phyloP scores from a whole-genome alignment of 2,888 invertebrate genomes.

The Myopa tessellatipennis region DNA sequence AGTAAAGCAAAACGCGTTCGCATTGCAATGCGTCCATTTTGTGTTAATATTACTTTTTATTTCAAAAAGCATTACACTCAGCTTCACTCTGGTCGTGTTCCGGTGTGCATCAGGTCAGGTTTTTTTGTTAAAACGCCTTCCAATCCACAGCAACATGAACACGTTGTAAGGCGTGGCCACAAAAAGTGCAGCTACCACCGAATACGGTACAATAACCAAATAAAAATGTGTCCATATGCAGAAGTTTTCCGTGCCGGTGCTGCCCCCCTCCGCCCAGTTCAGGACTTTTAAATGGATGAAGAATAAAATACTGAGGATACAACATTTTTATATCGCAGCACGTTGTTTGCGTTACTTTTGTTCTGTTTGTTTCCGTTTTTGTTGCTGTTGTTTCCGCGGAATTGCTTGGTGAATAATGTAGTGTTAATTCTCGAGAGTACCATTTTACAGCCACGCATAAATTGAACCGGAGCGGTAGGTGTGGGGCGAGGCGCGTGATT shows the following conservation, averaged over 20 bases:
- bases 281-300: slow-evolving; percentile 30
- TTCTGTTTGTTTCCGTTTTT: not conserved
- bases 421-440: slow-evolving; percentile 64
- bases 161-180: not conserved
- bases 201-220: not conserved
- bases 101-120: not conserved
- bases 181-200: not conserved
- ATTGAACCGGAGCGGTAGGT: not conserved
- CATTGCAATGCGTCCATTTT: not conserved
- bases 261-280: not conserved
- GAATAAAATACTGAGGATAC: slow-evolving; percentile 34
- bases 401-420: slow-evolving; percentile 63
- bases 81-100: not conserved
- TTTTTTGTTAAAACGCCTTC: not conserved
- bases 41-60: not conserved
- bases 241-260: not conserved
- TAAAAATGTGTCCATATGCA: not conserved
- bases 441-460: slow-evolving; percentile 38
- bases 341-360: not conserved
- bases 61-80: not conserved
- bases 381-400: slow-evolving; percentile 44
- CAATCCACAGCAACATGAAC: not conserved
- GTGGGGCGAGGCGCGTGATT: not conserved
- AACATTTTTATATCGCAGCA: not conserved
- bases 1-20: slow-evolving; percentile 35